Conservation (phyloP, 1,140 invertebrate species). For the Drosophila orosa region DNA sequence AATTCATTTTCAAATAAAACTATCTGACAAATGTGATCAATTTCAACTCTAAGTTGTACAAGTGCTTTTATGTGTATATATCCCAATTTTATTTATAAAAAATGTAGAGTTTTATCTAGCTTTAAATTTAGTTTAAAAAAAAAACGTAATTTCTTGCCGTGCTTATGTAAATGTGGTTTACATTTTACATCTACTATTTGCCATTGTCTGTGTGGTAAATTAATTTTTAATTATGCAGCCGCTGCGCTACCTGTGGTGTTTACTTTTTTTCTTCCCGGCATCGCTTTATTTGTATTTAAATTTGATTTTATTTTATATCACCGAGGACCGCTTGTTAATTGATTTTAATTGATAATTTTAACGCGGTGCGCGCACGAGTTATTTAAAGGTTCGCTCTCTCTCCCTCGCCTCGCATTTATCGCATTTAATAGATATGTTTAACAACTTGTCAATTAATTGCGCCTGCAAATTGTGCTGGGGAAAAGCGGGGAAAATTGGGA, state of each 20-base stretch:
- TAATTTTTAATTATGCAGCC: conserved; percentile 75
- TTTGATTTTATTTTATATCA: conserved; percentile 42
- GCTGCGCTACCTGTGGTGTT: conserved; percentile 50
- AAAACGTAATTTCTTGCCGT: neutral
- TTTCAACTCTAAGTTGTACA: neutral
- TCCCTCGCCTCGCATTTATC: neutral
- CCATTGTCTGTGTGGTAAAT: conserved; percentile 55
- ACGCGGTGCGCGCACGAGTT: conserved; percentile 25
- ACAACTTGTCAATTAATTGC: conserved; percentile 74
- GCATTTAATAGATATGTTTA: conserved; percentile 65
- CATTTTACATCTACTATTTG: conserved; percentile 30
- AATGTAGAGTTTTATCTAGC: neutral
- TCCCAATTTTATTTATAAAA: neutral
- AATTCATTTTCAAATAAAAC: neutral
- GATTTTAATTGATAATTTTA: conserved; percentile 77
- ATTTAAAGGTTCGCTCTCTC: conserved; percentile 9
- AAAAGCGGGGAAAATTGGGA: conserved; percentile 2
- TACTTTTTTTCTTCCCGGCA: conserved; percentile 75
- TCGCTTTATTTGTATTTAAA: conserved; percentile 41
- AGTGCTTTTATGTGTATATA: neutral
- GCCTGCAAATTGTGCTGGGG: conserved; percentile 32
- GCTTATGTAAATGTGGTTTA: conserved; percentile 21
- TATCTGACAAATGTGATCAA: neutral
- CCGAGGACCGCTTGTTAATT: conserved; percentile 43
- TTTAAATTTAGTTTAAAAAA: neutral